Base-by-base conservation (phyloP, 2,113 vertebrate genomes). In the Corythoichthys intestinalis region DNA sequence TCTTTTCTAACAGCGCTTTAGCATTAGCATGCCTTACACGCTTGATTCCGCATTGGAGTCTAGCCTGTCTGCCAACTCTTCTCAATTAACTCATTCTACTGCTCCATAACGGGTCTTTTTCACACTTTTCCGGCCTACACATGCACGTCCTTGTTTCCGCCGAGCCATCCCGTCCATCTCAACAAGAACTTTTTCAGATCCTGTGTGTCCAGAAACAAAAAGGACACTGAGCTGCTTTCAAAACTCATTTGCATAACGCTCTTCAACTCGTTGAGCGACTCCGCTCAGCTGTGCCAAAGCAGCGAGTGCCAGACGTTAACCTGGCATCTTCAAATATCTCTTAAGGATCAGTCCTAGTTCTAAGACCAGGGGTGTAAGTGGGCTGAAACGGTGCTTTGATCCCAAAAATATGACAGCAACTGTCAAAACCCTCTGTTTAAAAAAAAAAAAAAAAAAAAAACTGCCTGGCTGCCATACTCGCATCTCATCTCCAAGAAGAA, bases 171-270 rank as follows among this genome's bases (percentile, higher is more conserved):
- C 79, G 77, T 85, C 87, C 87, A 81, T 88, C 83, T 87, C 77
- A 81, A 81, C 85, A 81, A 87, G 82, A 82, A 79, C 64, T 79
- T 69, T 66, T 81, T 83, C 71, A 76, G 76, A 80, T 86, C 72
- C 73, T 80, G 79, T 83, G 76, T 86, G 85, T 86, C 83, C 10
- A 66, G 71, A 83, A 84, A 86, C 79, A 87, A 85, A 79, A 88
- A 81, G 76, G 78, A 83, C 80, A 80, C 84, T 80, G 83, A 88
- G 82, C 71, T 76, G 82, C 85, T 87, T 47, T 44, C 3, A 44
- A 37, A 41, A 73, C 65, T 64, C 79, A 85, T 90, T 90, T 90
- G 89, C 88, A 87, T 89, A 72, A 82, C 72, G 79, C 67, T 77
- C 77, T 73, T 82, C 75, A 67, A 81, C 71, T 74, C 66, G 70